A percentile compares a stretch with the other conserved stretches of the same genome.
Conservation (phyloP, 53 echinoderm and acorn worm species). For the Echinometra lucunter region DNA sequence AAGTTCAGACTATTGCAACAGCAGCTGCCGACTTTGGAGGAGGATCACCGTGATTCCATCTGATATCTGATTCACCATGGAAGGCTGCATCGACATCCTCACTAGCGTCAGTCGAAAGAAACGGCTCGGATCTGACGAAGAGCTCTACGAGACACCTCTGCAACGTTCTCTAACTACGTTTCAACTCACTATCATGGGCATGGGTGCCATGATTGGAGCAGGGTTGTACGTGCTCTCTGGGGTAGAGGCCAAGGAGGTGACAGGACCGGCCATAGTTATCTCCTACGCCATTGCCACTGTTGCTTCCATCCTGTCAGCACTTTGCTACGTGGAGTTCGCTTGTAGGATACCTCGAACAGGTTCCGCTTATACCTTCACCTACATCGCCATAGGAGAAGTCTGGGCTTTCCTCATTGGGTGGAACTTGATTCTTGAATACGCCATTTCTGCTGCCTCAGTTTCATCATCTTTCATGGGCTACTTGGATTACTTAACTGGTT, state of each 20-base stretch:
- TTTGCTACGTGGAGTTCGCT: slow-evolving; percentile 88
- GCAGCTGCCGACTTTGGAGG: neutral
- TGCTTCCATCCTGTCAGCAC: slow-evolving; percentile 77
- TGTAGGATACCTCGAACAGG: slow-evolving; percentile 83
- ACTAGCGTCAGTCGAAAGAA: slow-evolving; percentile 42
- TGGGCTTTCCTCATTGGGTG: slow-evolving; percentile 90
- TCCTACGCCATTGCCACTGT: slow-evolving; percentile 81
- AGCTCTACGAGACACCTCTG: slow-evolving; percentile 66
- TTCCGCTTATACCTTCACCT: slow-evolving; percentile 88
- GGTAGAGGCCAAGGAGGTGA: slow-evolving; percentile 80
- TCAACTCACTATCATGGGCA: slow-evolving; percentile 78
- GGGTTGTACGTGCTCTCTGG: slow-evolving; percentile 88
- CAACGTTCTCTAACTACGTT: slow-evolving; percentile 78
- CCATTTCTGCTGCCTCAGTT: slow-evolving; percentile 78
- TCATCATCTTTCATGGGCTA: slow-evolving; percentile 86
- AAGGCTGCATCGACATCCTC: neutral
- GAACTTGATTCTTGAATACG: slow-evolving; percentile 87
- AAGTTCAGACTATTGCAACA: neutral
- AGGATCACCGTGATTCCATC: neutral
- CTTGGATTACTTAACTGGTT: slow-evolving; percentile 77
- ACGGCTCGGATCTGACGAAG: neutral
- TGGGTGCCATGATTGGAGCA: slow-evolving; percentile 83
- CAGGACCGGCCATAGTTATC: slow-evolving; percentile 84
- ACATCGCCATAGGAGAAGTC: slow-evolving; percentile 81
- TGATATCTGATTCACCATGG: neutral